These are phyloP conservation scores for Bursaphelenchus okinawaensis DNA, from an alignment of 2,888 invertebrate species.

Conservation along the genomic window DNA sequence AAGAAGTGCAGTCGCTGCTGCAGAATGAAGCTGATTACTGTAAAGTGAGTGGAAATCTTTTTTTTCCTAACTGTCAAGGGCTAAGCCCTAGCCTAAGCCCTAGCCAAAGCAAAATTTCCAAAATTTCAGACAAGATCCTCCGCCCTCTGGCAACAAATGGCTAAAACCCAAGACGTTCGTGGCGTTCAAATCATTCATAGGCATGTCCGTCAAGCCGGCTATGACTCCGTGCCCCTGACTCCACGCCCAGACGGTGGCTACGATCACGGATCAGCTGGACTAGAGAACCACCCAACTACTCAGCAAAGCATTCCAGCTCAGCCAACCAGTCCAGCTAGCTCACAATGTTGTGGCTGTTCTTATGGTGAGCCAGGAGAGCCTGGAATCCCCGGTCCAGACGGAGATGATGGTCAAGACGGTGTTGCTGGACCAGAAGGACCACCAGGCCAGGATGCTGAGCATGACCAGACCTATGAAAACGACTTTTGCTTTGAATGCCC, in stretches of 20 bases:
- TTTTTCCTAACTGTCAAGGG: background rate
- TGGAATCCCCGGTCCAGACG: background rate
- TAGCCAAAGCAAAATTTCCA: background rate
- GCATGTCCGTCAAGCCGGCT: constrained; percentile 7
- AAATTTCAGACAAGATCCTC: constrained; percentile 9
- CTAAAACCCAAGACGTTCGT: constrained; percentile 20
- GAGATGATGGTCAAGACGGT: constrained; percentile 24
- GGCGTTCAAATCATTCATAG: constrained; percentile 11
- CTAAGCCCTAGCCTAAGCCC: background rate
- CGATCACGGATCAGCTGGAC: background rate
- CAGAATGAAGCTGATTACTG: constrained; percentile 43
- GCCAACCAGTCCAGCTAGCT: background rate
- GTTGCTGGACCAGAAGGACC: constrained; percentile 23
- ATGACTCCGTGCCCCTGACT: constrained; percentile 13
- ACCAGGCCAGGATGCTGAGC: constrained; percentile 22
- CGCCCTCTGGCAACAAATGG: constrained; percentile 31
- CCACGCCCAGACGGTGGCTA: background rate
- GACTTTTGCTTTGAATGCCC: constrained; percentile 32
- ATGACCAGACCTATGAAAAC: constrained; percentile 2
- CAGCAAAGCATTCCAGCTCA: background rate
- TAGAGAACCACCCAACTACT: background rate
- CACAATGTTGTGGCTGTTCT: constrained; percentile 18
- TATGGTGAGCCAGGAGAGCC: constrained; percentile 22
- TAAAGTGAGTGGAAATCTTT: constrained; percentile 31
- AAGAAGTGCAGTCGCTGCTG: constrained; percentile 37